These are phyloP conservation scores for Luehdorfia chinensis DNA, from an alignment of 1,140 invertebrate genomes.

Conservation along the genomic window DNA sequence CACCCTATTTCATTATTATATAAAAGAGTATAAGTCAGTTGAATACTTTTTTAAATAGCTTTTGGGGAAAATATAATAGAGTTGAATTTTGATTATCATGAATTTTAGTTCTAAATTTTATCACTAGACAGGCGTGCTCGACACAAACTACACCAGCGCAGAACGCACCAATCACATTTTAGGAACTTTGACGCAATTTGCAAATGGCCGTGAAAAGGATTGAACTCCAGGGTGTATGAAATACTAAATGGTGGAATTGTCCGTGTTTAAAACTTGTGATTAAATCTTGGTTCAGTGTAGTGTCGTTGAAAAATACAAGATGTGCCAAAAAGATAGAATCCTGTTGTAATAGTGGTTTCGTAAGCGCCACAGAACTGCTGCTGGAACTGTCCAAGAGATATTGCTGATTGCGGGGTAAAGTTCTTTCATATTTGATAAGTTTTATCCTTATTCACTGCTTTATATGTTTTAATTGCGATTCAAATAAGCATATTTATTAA, in stretches of 20 bases:
- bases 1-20: conserved; percentile 55
- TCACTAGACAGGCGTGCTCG: conserved; percentile 46
- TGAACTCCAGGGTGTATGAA: conserved; percentile 72
- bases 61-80: conserved; percentile 17
- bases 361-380: conserved; percentile 64
- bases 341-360: conserved; percentile 75
- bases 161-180: conserved; percentile 62
- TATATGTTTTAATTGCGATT: background rate
- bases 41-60: conserved; percentile 12
- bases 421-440: conserved; percentile 46
- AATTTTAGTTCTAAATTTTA: conserved; percentile 36
- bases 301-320: conserved; percentile 67
- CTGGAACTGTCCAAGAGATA: conserved; percentile 59
- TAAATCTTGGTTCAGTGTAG: conserved; percentile 65
- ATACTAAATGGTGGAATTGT: conserved; percentile 68
- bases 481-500: background rate
- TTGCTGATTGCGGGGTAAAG: conserved; percentile 75
- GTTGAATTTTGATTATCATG: conserved; percentile 29
- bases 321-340: conserved; percentile 75
- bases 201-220: conserved; percentile 77
- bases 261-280: conserved; percentile 69
- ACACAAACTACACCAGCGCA: conserved; percentile 55
- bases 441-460: conserved; percentile 21
- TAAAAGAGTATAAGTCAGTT: conserved; percentile 39
- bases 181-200: conserved; percentile 76